A percentile compares a stretch with the other conserved stretches of the same genome.
Conservation (phyloP, 2,888 invertebrate species). For the Ferdinandea cuprea region DNA sequence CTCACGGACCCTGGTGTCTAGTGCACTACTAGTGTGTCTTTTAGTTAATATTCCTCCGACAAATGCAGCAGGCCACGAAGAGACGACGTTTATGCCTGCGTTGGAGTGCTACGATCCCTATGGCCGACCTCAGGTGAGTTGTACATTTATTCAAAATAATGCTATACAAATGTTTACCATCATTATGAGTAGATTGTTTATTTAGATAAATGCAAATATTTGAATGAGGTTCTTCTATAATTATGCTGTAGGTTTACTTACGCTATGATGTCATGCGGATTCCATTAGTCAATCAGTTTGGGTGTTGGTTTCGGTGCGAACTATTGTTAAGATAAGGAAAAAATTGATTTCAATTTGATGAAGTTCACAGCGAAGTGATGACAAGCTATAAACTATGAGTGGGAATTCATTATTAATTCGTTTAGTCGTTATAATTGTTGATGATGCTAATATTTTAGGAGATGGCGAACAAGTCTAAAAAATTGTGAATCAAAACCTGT, state of each 20-base stretch:
- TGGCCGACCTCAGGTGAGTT: slow-evolving; percentile 84
- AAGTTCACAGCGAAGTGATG: slow-evolving; percentile 11
- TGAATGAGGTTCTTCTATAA: slow-evolving; percentile 15
- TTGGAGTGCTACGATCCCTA: slow-evolving; percentile 85
- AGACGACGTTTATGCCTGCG: slow-evolving; percentile 81
- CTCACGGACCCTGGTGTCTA: slow-evolving; percentile 76
- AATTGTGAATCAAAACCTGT: no score
- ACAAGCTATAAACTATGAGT: no score
- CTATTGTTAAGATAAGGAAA: background rate
- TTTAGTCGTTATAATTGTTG: no score
- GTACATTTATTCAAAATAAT: slow-evolving; percentile 6
- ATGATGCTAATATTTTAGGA: no score
- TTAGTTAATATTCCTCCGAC: slow-evolving; percentile 75
- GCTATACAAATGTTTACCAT: slow-evolving; percentile 13
- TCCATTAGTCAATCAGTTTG: slow-evolving; percentile 27
- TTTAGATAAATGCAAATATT: slow-evolving; percentile 23
- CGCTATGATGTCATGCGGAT: slow-evolving; percentile 42
- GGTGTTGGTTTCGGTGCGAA: slow-evolving; percentile 33
- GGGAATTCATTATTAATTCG: no score
- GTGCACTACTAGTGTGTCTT: slow-evolving; percentile 75
- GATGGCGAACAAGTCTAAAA: no score
- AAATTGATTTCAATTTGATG: background rate
- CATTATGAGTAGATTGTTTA: slow-evolving; percentile 3
- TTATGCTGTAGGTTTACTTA: slow-evolving; percentile 13
- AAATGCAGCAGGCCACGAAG: slow-evolving; percentile 77